These are phyloP conservation scores for Theodoxus fluviatilis DNA, from an alignment of 2,888 invertebrate genomes.

Conservation along the genomic window DNA sequence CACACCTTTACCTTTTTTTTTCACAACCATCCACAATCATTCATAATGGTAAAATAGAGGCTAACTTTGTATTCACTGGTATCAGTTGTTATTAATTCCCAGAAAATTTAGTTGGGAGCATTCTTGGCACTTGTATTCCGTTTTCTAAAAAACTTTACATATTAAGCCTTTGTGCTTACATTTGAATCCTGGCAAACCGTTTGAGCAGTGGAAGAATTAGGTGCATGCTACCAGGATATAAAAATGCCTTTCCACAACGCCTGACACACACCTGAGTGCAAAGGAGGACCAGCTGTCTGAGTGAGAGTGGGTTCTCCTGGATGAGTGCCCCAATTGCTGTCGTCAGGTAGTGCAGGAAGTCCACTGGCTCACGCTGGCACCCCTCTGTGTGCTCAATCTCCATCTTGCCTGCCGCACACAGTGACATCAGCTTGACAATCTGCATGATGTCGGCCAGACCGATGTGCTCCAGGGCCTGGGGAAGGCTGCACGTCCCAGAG, in stretches of 20 bases:
- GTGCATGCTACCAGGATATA: too few relatives aligned
- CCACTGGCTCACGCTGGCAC: neutral
- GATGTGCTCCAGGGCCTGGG: conserved; percentile 67
- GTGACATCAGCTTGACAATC: conserved; percentile 71
- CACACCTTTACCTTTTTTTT: too few relatives aligned
- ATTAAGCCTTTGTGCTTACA: too few relatives aligned
- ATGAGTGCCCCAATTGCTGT: conserved; percentile 70
- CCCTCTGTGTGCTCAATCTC: conserved; percentile 44
- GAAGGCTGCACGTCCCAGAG: conserved; percentile 66
- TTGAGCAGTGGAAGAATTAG: too few relatives aligned
- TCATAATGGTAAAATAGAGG: too few relatives aligned
- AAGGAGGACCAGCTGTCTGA: conserved; percentile 70
- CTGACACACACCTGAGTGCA: conserved; percentile 68
- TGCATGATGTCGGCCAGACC: conserved; percentile 72
- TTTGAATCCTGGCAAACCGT: too few relatives aligned
- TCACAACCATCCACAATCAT: too few relatives aligned
- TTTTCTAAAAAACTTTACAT: too few relatives aligned
- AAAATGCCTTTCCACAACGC: too few relatives aligned
- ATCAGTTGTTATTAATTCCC: too few relatives aligned
- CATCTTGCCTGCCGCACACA: conserved; percentile 71
- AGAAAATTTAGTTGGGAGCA: neutral
- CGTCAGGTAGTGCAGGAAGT: conserved; percentile 59
- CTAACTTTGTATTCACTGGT: too few relatives aligned
- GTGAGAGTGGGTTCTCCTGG: conserved; percentile 69
- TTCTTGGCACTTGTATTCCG: too few relatives aligned